phyloP scores from a whole-genome alignment of 1,140 invertebrate genomes.

The Eupristina koningsbergeri region DNA sequence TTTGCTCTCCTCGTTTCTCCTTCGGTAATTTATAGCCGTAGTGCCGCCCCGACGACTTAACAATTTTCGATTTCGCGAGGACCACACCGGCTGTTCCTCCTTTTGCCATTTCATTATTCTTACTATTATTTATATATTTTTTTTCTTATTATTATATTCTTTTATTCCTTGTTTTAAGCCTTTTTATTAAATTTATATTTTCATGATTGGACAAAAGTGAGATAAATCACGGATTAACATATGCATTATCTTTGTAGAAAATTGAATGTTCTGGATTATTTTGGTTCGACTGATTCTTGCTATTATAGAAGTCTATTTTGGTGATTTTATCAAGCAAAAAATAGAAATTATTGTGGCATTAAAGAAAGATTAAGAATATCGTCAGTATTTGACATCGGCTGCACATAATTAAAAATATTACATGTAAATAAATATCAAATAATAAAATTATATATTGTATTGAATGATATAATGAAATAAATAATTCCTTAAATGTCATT shows the following conservation, averaged over 20 bases:
- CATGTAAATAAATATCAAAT: too few species aligned
- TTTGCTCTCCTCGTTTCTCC: conserved; percentile 10
- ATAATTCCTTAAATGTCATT: too few species aligned
- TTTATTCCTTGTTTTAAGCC: not conserved
- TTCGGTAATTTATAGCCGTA: conserved; percentile 56
- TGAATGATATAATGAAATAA: too few species aligned
- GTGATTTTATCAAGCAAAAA: too few species aligned
- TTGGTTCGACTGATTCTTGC: not conserved
- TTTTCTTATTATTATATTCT: not conserved
- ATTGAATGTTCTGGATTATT: not conserved
- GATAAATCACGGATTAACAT: not conserved
- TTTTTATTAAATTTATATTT: conserved; percentile 11
- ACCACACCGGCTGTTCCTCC: conserved; percentile 10
- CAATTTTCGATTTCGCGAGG: conserved; percentile 56
- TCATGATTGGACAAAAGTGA: conserved; percentile 10
- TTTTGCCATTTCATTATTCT: conserved; percentile 11
- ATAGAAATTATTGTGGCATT: too few species aligned
- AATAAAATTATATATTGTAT: too few species aligned
- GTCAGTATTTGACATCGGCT: too few species aligned
- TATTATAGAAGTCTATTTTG: not conserved
- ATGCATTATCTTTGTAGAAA: conserved; percentile 24
- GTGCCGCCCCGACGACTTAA: conserved; percentile 49
- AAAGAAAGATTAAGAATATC: too few species aligned
- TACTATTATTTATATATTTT: too few species aligned
- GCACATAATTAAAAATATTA: too few species aligned